Evolutionary conservation across 2,797 vertebrate species (phyloP).

Genomic region (Yasuhikotakia modesta): DNA sequence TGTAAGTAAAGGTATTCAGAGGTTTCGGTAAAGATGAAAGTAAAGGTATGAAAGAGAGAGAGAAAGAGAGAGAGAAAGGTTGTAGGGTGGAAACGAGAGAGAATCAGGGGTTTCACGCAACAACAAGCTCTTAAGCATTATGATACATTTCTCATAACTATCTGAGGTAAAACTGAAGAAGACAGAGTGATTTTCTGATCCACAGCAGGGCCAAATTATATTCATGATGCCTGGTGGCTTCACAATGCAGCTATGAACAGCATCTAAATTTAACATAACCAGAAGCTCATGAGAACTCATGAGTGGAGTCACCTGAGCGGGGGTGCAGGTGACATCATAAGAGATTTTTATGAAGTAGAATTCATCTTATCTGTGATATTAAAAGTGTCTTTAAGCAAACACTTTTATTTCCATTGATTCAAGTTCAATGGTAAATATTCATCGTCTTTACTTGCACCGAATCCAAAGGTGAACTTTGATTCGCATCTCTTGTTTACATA

Average conservation of each 20-base stretch:
- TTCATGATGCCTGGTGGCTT: not conserved
- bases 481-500: not conserved
- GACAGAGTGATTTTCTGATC: not conserved
- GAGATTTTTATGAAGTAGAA: no score
- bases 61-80: not conserved
- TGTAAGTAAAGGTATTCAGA: conserved; percentile 27
- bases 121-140: not conserved
- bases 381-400: no score
- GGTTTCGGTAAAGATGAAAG: conserved; percentile 27
- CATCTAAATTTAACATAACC: not conserved
- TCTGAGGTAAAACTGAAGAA: not conserved
- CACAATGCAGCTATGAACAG: not conserved
- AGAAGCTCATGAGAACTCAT: not conserved
- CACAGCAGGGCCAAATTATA: not conserved
- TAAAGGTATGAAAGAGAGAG: not conserved
- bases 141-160: not conserved
- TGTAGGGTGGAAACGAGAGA: not conserved
- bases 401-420: no score
- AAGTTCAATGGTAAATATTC: no score
- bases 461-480: not conserved
- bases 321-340: no score
- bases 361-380: no score
- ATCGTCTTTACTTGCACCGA: no score
- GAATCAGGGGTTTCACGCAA: not conserved
- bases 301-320: no score